Evolutionary conservation across 2,888 invertebrate species (phyloP), one percentile per base, ranked within the genome.

Genomic region (Phortica okadai): DNA sequence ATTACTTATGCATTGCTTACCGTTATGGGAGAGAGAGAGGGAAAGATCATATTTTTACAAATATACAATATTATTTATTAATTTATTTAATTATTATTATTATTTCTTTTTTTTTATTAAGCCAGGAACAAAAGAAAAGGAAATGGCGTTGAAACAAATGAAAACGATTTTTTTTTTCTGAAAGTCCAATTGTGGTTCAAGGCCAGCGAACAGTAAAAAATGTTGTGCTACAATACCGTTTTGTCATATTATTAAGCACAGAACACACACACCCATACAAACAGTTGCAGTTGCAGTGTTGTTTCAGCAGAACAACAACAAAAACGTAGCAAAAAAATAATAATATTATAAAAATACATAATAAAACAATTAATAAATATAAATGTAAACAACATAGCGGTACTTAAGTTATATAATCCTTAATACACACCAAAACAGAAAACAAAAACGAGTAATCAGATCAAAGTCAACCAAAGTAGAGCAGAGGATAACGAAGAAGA

Each of bases 401-500:
- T 50, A 50, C 50, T 50, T 50, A 44, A 69, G 45, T 16, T 45
- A 69, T 69, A 45, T 69, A 69, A 45, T 25, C 21, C 45, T 3
- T 66, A 66, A 41, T 42, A 41, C 42, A 33, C 41, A 66, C 66
- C 10, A 66, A 42, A 66, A 16, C 16, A 21, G 6, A 16, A 59
- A 54, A 16, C 16, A 21, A 16, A 16, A 59, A 54, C 54, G n/a
- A 54, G 54, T 59, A 4, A 59, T 3, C 7, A 62, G 1, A 62
- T 16, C 16, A 62, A 25, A 25, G 25, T 62, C 33, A 33, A 33
- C 3, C 33, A 2, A 5, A 33, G 33, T 5, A 33, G 4, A 33
- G 33, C 33, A 33, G 4, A 33, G 2, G 33, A 5, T n/a, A 56
- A 16, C 56, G n/a, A 62, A 76, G 76, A 80, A 78, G 66, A 73